phyloP scores from a whole-genome alignment of 2,113 vertebrate genomes.

The Alligator mississippiensis region DNA sequence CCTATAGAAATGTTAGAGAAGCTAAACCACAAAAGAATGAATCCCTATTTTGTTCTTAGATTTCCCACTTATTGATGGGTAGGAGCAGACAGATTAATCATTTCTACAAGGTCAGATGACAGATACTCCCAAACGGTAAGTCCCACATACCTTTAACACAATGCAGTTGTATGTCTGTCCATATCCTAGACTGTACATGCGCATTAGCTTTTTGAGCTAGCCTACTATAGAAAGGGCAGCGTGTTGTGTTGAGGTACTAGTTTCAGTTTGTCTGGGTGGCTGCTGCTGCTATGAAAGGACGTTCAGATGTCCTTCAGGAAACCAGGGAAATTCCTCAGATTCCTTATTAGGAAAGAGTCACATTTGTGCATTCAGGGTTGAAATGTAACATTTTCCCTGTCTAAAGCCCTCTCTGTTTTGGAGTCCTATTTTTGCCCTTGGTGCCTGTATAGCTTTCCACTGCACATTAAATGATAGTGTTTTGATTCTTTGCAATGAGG shows the following conservation, averaged over 20 bases:
- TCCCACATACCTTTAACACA: too few relatives aligned
- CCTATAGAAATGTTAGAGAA: too few relatives aligned
- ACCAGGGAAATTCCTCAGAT: constrained; percentile 45
- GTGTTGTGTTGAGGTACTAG: background rate
- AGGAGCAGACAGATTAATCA: too few relatives aligned
- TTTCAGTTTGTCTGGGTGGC: background rate
- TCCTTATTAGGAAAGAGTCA: constrained; percentile 11
- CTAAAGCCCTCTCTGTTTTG: background rate
- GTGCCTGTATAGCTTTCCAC: background rate
- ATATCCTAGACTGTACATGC: background rate
- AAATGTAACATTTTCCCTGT: background rate
- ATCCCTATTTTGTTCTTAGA: too few relatives aligned
- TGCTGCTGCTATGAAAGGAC: background rate
- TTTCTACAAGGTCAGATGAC: too few relatives aligned
- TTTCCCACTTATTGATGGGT: too few relatives aligned
- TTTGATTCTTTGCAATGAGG: background rate
- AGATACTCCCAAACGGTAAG: too few relatives aligned
- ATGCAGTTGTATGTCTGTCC: background rate
- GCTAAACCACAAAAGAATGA: too few relatives aligned
- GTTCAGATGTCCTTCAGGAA: constrained; percentile 14
- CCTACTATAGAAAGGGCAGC: background rate
- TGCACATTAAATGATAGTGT: background rate
- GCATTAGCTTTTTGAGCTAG: background rate
- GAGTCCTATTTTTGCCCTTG: background rate
- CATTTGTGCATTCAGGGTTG: background rate